Percentiles rank a stretch among this genome's conserved stretches.
These are phyloP conservation scores for Abrostola tripartita DNA, from an alignment of 2,888 invertebrate species.

Conservation along the genomic window DNA sequence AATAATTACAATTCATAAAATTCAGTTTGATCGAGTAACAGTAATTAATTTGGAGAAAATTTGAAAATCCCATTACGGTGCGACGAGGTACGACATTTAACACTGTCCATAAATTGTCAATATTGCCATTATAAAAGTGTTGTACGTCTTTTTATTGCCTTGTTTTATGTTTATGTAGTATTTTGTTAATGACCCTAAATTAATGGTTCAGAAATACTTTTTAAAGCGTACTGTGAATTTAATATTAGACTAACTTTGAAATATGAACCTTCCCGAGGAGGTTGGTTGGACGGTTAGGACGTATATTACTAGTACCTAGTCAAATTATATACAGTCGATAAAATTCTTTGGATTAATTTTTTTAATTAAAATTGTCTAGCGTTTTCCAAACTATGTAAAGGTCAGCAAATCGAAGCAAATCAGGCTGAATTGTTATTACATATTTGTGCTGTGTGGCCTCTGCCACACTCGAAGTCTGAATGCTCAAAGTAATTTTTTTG, in stretches of 20 bases:
- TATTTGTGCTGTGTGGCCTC: too few species aligned
- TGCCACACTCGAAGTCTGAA: too few species aligned
- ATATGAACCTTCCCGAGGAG: too few species aligned
- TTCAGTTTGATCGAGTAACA: neutral
- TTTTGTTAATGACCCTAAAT: slow-evolving; percentile 22
- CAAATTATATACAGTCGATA: too few species aligned
- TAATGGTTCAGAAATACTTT: slow-evolving; percentile 31
- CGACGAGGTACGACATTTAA: slow-evolving; percentile 18
- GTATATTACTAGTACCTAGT: too few species aligned
- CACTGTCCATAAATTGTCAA: slow-evolving; percentile 28
- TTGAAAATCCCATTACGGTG: slow-evolving; percentile 3
- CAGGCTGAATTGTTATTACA: too few species aligned
- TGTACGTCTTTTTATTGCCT: slow-evolving; percentile 28
- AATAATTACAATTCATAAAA: neutral
- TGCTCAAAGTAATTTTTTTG: too few species aligned
- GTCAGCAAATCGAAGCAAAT: too few species aligned
- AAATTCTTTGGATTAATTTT: too few species aligned
- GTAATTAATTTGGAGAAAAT: slow-evolving; percentile 1
- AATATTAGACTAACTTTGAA: slow-evolving; percentile 5
- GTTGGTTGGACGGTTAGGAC: too few species aligned
- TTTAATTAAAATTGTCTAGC: too few species aligned
- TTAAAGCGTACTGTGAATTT: slow-evolving; percentile 15
- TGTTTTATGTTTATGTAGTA: slow-evolving; percentile 32
- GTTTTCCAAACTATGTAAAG: too few species aligned
- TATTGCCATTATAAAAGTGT: slow-evolving; percentile 27